These are phyloP conservation scores for Chaetura pelagica DNA, from an alignment of 2,113 vertebrate genomes.

Conservation along the genomic window DNA sequence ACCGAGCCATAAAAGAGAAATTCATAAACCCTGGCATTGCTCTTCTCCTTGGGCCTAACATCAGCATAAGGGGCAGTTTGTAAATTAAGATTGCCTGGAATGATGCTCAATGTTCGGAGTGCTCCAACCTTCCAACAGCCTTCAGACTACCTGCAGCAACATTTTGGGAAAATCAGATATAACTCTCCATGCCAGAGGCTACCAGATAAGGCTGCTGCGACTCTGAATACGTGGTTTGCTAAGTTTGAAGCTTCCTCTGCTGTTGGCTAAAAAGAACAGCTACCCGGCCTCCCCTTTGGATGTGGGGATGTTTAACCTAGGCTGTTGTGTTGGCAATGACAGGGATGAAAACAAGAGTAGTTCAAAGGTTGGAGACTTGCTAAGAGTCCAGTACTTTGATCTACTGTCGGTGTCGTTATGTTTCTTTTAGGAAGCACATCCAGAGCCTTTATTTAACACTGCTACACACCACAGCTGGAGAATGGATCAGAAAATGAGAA, in stretches of 20 bases:
- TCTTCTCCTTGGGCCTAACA: neutral
- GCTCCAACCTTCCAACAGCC: neutral
- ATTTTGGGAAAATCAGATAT: neutral
- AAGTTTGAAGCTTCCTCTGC: neutral
- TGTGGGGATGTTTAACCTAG: slow-evolving; percentile 59
- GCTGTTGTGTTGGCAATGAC: slow-evolving; percentile 55
- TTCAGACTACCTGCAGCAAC: slow-evolving; percentile 35
- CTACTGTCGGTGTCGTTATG: slow-evolving; percentile 65
- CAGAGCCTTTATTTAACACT: slow-evolving; percentile 67
- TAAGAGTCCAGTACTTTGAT: slow-evolving; percentile 79
- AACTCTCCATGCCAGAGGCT: neutral
- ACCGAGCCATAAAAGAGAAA: neutral
- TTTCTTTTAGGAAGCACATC: slow-evolving; percentile 69
- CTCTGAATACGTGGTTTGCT: neutral
- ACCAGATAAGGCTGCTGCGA: neutral
- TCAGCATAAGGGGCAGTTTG: neutral
- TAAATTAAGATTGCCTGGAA: neutral
- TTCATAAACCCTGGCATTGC: slow-evolving; percentile 7
- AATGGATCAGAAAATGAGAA: slow-evolving; percentile 70
- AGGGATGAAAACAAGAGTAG: slow-evolving; percentile 60
- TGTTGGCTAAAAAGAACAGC: slow-evolving; percentile 8
- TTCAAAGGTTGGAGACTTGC: slow-evolving; percentile 64
- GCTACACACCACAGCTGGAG: slow-evolving; percentile 54
- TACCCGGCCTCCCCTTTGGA: slow-evolving; percentile 7
- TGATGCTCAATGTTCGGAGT: neutral